Evolutionary conservation across 2,113 vertebrate species (phyloP).

Genomic region (Phasianus colchicus): DNA sequence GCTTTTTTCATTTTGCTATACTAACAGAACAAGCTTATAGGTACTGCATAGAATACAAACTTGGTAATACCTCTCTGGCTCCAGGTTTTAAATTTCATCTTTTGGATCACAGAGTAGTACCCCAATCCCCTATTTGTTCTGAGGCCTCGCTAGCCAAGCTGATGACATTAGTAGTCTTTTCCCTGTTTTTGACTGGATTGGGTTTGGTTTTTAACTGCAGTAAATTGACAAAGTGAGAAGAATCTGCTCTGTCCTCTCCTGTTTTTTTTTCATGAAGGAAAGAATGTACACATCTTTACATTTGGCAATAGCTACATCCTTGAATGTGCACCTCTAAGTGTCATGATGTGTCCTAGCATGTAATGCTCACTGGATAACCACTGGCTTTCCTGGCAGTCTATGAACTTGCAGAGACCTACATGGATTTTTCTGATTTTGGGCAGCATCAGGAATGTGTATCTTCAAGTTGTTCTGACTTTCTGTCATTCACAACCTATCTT

Average conservation of each 20-base stretch:
- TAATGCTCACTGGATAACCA: neutral
- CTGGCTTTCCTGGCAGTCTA: neutral
- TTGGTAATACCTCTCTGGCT: neutral
- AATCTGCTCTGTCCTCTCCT: neutral
- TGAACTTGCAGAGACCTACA: neutral
- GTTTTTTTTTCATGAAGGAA: neutral
- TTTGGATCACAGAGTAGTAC: neutral
- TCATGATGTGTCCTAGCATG: rapidly evolving
- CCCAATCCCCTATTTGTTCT: rapidly evolving
- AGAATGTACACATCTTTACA: neutral
- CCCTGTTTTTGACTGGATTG: neutral
- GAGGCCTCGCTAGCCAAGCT: neutral
- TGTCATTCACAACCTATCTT: neutral
- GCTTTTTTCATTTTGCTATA: neutral
- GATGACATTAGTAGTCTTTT: neutral
- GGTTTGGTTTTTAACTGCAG: neutral
- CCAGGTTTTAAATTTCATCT: neutral
- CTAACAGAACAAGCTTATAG: neutral
- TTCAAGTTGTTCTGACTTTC: neutral
- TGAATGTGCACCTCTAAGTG: rapidly evolving
- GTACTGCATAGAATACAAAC: neutral
- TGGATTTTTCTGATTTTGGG: neutral
- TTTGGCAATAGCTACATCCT: neutral
- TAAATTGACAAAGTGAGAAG: neutral
- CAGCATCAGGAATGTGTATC: neutral